A percentile compares a stretch with the other conserved stretches of the same genome.
phyloP scores from a whole-genome alignment of 1,140 invertebrate genomes.

The Bilobella aurantiaca region DNA sequence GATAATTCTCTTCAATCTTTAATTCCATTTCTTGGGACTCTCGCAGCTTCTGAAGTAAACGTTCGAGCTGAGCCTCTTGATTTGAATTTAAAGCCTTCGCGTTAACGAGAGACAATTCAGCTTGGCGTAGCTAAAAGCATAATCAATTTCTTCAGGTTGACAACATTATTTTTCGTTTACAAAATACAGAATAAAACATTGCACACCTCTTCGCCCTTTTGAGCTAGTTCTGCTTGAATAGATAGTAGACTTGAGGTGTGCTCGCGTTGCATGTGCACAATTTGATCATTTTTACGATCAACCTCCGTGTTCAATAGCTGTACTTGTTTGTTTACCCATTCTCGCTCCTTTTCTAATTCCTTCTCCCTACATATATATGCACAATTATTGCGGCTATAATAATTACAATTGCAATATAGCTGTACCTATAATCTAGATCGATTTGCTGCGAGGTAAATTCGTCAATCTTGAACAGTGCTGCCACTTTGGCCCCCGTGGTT shows the following conservation, averaged over 20 bases:
- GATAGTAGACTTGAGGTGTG: conserved; percentile 57
- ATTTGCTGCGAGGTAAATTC: conserved; percentile 68
- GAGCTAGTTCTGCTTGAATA: conserved; percentile 62
- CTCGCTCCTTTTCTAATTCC: conserved; percentile 66
- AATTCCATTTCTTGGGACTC: conserved; percentile 62
- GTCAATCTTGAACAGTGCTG: conserved; percentile 64
- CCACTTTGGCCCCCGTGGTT: conserved; percentile 61
- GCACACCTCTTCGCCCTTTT: conserved; percentile 66
- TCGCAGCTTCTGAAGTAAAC: conserved; percentile 59
- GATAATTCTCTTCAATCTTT: conserved; percentile 66
- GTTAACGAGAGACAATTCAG: conserved; percentile 51
- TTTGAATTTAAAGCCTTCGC: conserved; percentile 56
- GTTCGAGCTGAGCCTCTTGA: conserved; percentile 57
- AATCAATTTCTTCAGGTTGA: too few relatives aligned
- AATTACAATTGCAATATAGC: neutral
- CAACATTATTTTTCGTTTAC: too few relatives aligned
- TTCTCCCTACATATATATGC: conserved; percentile 50
- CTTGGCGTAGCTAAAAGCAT: conserved; percentile 41
- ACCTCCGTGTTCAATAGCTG: conserved; percentile 63
- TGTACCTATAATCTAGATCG: conserved; percentile 56
- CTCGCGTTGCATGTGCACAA: conserved; percentile 62
- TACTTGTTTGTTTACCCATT: conserved; percentile 62
- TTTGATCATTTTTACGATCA: conserved; percentile 58
- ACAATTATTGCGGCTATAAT: conserved; percentile 7
- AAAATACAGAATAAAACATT: neutral